Percentiles rank a stretch among this genome's conserved stretches.
These are phyloP conservation scores for Aphidius ervi DNA, from an alignment of 1,140 invertebrate species.

Conservation along the genomic window DNA sequence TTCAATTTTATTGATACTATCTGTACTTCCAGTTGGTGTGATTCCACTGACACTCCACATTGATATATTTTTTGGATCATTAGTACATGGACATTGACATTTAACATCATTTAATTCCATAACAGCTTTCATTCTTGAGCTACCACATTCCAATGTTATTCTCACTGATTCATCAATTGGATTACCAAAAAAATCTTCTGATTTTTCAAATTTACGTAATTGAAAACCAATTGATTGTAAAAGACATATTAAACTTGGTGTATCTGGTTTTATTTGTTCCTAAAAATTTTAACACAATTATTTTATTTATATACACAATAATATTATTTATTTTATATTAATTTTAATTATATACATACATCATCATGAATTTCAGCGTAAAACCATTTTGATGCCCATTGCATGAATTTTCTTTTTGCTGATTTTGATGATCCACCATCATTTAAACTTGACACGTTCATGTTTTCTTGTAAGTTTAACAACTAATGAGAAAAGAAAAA, in stretches of 20 bases:
- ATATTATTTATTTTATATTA: background rate
- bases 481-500: background rate
- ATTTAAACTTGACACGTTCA: slow-evolving; percentile 5
- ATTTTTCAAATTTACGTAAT: slow-evolving; percentile 35
- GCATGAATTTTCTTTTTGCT: slow-evolving; percentile 30
- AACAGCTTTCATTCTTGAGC: slow-evolving; percentile 38
- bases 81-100: slow-evolving; percentile 35
- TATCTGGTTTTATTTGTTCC: slow-evolving; percentile 31
- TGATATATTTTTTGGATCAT: slow-evolving; percentile 35
- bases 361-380: slow-evolving; percentile 25
- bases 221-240: slow-evolving; percentile 40
- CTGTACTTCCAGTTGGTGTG: slow-evolving; percentile 27
- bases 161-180: slow-evolving; percentile 21
- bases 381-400: slow-evolving; percentile 36
- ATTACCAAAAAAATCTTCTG: slow-evolving; percentile 13
- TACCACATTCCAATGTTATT: slow-evolving; percentile 38
- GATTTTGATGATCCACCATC: background rate
- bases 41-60: slow-evolving; percentile 44
- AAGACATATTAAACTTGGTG: slow-evolving; percentile 31
- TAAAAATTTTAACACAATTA: slow-evolving; percentile 3
- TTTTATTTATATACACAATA: slow-evolving; percentile 9
- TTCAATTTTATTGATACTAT: slow-evolving; percentile 36
- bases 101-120: slow-evolving; percentile 36
- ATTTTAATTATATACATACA: slow-evolving; percentile 20
- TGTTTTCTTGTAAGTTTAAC: background rate